These are phyloP conservation scores for Megaceryle maxima DNA, from an alignment of 2,113 vertebrate genomes.

Conservation along the genomic window DNA sequence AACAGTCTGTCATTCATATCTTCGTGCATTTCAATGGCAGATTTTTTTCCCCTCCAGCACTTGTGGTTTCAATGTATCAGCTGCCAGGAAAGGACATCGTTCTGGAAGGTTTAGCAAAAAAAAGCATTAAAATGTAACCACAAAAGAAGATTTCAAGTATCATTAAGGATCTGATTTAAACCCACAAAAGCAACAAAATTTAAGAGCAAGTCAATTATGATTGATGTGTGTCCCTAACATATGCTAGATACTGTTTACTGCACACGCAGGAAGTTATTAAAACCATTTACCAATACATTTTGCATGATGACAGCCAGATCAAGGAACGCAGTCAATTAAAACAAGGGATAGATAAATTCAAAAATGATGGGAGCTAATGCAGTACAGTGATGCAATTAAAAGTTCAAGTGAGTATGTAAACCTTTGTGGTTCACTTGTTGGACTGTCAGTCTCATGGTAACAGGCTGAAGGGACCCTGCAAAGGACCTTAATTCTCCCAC, in stretches of 20 bases:
- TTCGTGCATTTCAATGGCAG: conserved; percentile 48
- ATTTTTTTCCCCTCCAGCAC: conserved; percentile 56
- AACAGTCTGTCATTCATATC: conserved; percentile 55
- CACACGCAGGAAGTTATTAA: conserved; percentile 1
- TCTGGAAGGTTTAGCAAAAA: conserved; percentile 49
- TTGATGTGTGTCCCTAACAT: conserved; percentile 17
- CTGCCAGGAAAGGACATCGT: conserved; percentile 48
- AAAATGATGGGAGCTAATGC: conserved; percentile 55
- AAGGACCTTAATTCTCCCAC: background rate
- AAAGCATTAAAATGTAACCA: conserved; percentile 33
- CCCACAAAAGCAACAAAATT: conserved; percentile 44
- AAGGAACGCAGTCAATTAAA: conserved; percentile 53
- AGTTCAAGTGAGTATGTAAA: conserved; percentile 3
- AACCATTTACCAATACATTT: conserved; percentile 42
- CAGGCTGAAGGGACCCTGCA: background rate
- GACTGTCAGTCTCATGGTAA: background rate
- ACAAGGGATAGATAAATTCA: conserved; percentile 11
- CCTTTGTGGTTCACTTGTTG: background rate
- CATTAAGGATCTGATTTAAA: conserved; percentile 53
- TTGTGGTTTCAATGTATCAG: conserved; percentile 50
- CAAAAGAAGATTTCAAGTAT: conserved; percentile 48
- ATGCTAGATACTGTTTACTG: background rate
- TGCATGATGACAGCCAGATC: conserved; percentile 55
- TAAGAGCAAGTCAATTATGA: conserved; percentile 29
- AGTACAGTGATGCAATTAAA: conserved; percentile 51